A percentile compares a stretch with the other conserved stretches of the same genome.
phyloP scores from a whole-genome alignment of 2,113 vertebrate species.

The Acinonyx jubatus region DNA sequence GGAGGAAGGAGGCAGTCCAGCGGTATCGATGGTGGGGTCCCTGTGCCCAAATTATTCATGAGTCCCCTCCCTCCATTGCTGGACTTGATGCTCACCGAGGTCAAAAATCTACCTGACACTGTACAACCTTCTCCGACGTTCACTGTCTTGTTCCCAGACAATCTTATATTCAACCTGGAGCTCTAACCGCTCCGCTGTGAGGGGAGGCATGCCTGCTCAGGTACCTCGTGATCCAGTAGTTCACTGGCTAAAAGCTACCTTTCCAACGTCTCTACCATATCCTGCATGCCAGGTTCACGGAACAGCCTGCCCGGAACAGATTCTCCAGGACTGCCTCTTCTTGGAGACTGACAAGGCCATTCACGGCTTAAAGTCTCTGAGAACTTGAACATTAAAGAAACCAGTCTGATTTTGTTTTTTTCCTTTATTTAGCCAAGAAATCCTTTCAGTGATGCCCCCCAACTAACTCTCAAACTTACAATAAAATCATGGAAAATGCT shows the following conservation, averaged over 20 bases:
- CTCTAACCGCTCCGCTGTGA: neutral
- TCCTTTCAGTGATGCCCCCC: neutral
- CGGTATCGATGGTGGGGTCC: no score
- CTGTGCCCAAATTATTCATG: neutral
- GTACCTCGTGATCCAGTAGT: neutral
- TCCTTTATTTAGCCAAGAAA: neutral
- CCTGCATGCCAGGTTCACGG: neutral
- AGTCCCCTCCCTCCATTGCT: no score
- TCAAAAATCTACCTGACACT: no score
- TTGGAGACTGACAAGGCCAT: neutral
- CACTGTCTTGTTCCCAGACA: neutral
- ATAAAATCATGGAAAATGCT: neutral
- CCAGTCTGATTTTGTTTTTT: neutral
- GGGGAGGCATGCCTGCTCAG: neutral
- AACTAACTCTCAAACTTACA: neutral
- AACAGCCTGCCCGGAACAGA: no score
- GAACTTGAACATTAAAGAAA: neutral
- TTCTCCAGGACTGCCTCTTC: neutral
- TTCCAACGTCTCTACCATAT: neutral
- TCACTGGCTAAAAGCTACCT: no score
- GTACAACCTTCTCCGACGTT: accelerated
- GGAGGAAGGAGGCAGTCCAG: neutral
- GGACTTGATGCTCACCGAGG: neutral
- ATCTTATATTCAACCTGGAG: no score
- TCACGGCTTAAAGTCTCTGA: neutral